phyloP scores from a whole-genome alignment of 2,113 vertebrate species.

The Orthonyx spaldingii region DNA sequence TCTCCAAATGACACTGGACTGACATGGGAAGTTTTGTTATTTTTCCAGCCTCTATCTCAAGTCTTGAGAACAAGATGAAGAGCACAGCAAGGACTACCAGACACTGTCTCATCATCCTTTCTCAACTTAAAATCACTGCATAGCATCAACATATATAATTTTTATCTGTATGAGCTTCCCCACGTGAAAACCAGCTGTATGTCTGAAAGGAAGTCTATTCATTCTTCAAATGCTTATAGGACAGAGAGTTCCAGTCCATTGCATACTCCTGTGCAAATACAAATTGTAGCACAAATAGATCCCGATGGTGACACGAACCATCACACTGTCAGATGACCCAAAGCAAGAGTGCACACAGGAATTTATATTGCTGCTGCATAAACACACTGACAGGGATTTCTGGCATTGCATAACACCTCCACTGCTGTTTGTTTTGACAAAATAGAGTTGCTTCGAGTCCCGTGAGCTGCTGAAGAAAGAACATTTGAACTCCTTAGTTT shows the following conservation, averaged over 20 bases:
- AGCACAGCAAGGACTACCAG: background rate
- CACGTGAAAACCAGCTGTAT: background rate
- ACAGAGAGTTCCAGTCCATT: background rate
- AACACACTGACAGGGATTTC: background rate
- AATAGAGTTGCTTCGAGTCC: background rate
- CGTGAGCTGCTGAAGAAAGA: background rate
- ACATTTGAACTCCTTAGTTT: background rate
- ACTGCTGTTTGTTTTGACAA: background rate
- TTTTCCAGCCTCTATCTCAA: background rate
- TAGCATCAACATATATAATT: background rate
- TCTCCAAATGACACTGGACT: background rate
- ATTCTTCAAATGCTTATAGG: background rate
- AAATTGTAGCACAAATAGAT: background rate
- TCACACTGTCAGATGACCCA: background rate
- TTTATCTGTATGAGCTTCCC: background rate
- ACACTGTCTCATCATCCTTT: background rate
- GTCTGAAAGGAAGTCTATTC: background rate
- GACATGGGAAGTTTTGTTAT: background rate
- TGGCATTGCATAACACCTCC: background rate
- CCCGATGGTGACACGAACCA: background rate
- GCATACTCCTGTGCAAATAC: background rate
- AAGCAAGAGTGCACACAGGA: background rate
- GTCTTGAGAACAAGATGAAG: background rate
- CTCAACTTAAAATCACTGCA: background rate
- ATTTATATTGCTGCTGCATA: constrained; percentile 30